These are phyloP conservation scores for Glossophaga mutica DNA, from an alignment of 2,797 vertebrate genomes.

Conservation along the genomic window DNA sequence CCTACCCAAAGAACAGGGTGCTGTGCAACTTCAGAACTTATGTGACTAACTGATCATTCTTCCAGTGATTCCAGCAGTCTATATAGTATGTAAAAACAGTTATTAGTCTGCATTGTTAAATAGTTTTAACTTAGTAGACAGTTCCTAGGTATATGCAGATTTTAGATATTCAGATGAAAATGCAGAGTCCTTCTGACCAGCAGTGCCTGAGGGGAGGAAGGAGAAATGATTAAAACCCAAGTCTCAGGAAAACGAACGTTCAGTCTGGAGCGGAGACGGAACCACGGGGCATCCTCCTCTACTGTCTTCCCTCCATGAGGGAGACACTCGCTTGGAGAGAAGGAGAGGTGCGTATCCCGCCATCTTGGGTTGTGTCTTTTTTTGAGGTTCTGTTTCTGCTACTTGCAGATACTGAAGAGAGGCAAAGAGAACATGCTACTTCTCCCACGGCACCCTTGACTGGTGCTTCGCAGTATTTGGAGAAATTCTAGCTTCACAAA, in stretches of 20 bases:
- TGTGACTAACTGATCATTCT: neutral
- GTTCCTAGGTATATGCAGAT: neutral
- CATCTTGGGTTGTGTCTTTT: neutral
- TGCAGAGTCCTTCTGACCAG: neutral
- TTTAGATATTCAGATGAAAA: neutral
- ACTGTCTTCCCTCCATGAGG: neutral
- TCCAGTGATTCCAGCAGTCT: neutral
- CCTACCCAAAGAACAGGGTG: neutral
- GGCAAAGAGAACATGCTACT: neutral
- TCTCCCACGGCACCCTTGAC: neutral
- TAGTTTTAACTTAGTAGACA: neutral
- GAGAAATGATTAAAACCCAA: neutral
- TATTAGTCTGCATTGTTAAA: neutral
- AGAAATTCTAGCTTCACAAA: conserved; percentile 16
- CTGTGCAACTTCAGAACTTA: neutral
- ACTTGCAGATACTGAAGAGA: neutral
- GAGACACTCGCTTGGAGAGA: neutral
- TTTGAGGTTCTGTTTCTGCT: neutral
- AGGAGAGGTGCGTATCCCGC: neutral
- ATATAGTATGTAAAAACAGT: neutral
- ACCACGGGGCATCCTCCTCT: neutral
- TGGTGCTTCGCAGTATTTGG: neutral
- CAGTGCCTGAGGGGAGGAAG: neutral
- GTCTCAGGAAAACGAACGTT: neutral
- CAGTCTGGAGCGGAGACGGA: neutral